These are phyloP conservation scores for Bubo blakistoni DNA, from an alignment of 2,113 vertebrate genomes.

Conservation along the genomic window DNA sequence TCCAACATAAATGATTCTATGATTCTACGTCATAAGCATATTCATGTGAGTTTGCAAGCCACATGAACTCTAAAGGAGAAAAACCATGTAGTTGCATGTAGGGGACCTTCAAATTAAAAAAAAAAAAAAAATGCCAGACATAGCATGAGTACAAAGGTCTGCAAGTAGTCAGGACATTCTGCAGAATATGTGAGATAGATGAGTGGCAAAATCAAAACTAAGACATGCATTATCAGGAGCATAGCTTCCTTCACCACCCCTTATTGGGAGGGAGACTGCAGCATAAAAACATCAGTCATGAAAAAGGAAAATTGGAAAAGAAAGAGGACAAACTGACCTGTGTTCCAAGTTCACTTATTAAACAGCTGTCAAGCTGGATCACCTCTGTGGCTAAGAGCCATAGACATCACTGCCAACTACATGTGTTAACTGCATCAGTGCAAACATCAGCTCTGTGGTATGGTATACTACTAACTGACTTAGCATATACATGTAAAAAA, in stretches of 20 bases:
- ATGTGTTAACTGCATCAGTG: not conserved
- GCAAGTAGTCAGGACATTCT: not conserved
- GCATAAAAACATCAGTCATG: not conserved
- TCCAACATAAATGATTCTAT: not conserved
- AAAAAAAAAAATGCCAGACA: not conserved
- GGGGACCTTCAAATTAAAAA: not conserved
- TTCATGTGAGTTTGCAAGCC: not conserved
- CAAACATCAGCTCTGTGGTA: not conserved
- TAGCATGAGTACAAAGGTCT: not conserved
- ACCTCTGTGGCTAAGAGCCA: not conserved
- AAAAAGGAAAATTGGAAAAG: not conserved
- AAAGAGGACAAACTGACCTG: not conserved
- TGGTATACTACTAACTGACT: not conserved
- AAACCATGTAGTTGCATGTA: not conserved
- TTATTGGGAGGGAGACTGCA: not conserved
- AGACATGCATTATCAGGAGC: not conserved
- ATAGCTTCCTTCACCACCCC: not conserved
- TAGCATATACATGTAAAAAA: not conserved
- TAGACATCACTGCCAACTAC: not conserved
- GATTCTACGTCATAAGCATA: not conserved
- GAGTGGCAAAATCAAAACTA: not conserved
- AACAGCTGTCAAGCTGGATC: not conserved
- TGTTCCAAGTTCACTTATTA: not conserved
- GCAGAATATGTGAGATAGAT: not conserved
- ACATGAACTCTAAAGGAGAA: not conserved